These are phyloP conservation scores for Vanacampus margaritifer DNA, from an alignment of 2,113 vertebrate genomes.

Conservation along the genomic window DNA sequence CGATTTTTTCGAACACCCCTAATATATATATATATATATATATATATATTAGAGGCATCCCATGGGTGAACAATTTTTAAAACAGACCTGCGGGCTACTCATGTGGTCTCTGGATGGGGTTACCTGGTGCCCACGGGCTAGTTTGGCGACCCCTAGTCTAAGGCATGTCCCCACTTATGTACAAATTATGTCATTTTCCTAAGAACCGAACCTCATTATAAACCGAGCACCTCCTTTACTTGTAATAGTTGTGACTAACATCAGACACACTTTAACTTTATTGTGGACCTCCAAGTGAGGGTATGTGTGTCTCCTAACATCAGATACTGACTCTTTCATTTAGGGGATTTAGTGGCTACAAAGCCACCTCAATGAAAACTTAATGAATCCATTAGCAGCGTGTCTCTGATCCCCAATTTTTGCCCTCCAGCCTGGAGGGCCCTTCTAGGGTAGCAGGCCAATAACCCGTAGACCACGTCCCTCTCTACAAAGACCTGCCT, in stretches of 20 bases:
- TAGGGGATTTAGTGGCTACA: conserved; percentile 60
- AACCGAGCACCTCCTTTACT: no score
- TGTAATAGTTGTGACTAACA: background rate
- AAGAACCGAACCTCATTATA: no score
- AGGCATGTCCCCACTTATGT: background rate
- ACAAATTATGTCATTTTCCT: background rate
- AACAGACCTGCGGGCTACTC: background rate
- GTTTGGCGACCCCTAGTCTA: background rate
- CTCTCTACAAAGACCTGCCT: conserved; percentile 53
- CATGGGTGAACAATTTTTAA: background rate
- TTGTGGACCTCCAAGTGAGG: background rate
- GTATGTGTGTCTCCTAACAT: conserved; percentile 27
- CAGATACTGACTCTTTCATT: conserved; percentile 67
- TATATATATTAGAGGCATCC: no score
- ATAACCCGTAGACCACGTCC: conserved; percentile 41
- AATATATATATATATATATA: no score
- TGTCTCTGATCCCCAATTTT: conserved; percentile 12
- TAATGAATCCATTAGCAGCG: conserved; percentile 66
- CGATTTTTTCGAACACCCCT: no score
- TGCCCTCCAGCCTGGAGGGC: conserved; percentile 35
- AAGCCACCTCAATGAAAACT: conserved; percentile 57
- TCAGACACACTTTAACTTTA: background rate
- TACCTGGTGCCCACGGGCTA: background rate
- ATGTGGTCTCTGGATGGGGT: background rate
- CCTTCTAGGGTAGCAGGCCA: conserved; percentile 18